Evolutionary conservation across 2,113 vertebrate species (phyloP).

Genomic region (Urocitellus parryii): DNA sequence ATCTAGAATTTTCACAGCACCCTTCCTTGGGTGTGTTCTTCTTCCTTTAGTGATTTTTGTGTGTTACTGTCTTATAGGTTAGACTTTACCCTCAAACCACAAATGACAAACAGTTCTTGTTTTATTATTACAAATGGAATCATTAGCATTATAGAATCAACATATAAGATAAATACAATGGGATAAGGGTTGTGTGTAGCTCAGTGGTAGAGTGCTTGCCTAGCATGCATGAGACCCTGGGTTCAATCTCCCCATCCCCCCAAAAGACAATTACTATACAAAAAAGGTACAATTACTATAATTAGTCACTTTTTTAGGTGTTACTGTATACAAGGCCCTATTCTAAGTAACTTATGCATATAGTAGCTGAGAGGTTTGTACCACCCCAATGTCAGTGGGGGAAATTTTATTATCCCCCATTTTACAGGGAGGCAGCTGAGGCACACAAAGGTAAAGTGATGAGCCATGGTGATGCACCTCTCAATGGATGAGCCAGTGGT

Average conservation of each 20-base stretch:
- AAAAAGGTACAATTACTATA: not conserved
- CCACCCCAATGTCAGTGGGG: not conserved
- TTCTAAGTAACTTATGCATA: not conserved
- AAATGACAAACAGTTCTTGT: not conserved
- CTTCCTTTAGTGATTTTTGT: not conserved
- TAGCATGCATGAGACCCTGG: no score
- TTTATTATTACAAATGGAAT: not conserved
- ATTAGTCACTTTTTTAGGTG: not conserved
- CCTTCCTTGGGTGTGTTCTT: not conserved
- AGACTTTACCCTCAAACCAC: not conserved
- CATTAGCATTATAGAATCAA: not conserved
- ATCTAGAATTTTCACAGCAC: not conserved
- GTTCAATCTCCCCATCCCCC: no score
- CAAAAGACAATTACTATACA: no score
- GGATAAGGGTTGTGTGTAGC: no score
- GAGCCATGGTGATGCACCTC: accelerated
- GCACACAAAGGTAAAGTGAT: not conserved
- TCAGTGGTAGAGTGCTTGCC: no score
- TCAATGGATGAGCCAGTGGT: no score
- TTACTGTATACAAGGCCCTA: not conserved
- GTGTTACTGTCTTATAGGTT: not conserved
- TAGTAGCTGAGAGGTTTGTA: not conserved
- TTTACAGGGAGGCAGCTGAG: not conserved
- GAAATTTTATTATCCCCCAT: not conserved
- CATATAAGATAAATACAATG: not conserved